Percentiles rank a stretch among this genome's conserved stretches.
These are phyloP conservation scores for Drosophila mayaguana DNA, from an alignment of 2,888 invertebrate species.

Conservation along the genomic window DNA sequence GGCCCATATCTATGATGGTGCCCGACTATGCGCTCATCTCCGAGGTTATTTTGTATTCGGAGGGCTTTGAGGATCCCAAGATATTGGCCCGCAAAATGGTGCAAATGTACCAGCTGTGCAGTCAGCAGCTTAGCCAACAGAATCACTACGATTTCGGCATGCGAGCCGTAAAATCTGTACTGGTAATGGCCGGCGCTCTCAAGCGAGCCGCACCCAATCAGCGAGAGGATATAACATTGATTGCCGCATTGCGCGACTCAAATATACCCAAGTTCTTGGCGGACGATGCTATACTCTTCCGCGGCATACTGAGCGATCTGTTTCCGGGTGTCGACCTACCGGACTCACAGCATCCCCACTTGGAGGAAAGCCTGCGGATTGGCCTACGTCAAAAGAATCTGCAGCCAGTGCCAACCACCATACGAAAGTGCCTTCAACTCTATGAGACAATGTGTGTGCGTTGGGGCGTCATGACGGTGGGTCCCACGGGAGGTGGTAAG, in stretches of 20 bases:
- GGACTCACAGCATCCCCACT: slow-evolving; percentile 91
- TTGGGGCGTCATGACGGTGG: slow-evolving; percentile 97
- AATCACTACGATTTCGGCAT: slow-evolving; percentile 97
- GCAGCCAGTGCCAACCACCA: slow-evolving; percentile 87
- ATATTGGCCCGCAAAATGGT: slow-evolving; percentile 96
- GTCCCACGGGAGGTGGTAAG: slow-evolving; percentile 95
- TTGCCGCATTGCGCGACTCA: slow-evolving; percentile 94
- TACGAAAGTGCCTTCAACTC: slow-evolving; percentile 89
- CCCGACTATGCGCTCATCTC: slow-evolving; percentile 95
- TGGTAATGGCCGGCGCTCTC: slow-evolving; percentile 96
- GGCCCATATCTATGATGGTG: slow-evolving; percentile 96
- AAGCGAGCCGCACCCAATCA: slow-evolving; percentile 94
- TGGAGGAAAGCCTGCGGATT: slow-evolving; percentile 88
- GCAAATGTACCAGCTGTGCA: slow-evolving; percentile 96
- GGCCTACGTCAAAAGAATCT: slow-evolving; percentile 87
- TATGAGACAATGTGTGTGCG: slow-evolving; percentile 96
- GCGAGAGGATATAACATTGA: slow-evolving; percentile 92
- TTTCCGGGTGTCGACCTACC: slow-evolving; percentile 94
- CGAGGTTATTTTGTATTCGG: slow-evolving; percentile 96
- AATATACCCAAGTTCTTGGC: slow-evolving; percentile 95
- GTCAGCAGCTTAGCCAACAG: slow-evolving; percentile 95
- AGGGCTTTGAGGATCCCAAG: slow-evolving; percentile 95
- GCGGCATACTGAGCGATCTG: slow-evolving; percentile 94
- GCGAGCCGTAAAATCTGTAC: slow-evolving; percentile 96
- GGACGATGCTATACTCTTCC: slow-evolving; percentile 93